Base-by-base conservation (phyloP, 2,888 invertebrate genomes). In the Fragum fragum region DNA sequence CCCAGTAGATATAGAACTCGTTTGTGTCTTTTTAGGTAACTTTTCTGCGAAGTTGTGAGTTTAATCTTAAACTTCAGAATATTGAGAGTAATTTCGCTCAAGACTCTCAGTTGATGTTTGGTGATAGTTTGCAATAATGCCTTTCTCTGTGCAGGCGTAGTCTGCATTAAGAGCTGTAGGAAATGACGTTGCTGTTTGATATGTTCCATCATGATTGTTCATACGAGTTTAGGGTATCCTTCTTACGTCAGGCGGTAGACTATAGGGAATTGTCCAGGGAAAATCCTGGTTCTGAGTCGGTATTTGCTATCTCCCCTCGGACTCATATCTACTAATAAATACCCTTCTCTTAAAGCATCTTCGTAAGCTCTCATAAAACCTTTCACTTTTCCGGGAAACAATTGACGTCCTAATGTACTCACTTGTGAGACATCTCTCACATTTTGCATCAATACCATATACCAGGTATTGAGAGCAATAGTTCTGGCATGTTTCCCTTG, bases 401-500 rank as follows among this genome's bases (percentile, higher is more conserved):
- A 9, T 36, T 76, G 61, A 14, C 52, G 70, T 21, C 55, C 63
- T 53, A 69, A 47, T 11, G 42, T 61, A 28, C 52, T 21, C 1
- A 57, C 61, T 66, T 66, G 69, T 23, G 68, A 47, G 57, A 69
- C 42, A 28, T 69, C 57, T 69, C 69, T 69, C 26, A 53, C 11
- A 42, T 76, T 69, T 70, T 76, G 69, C 59, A 76, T 36, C 9
- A 70, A 26, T 21, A 76, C 70, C 47, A 68, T 57, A 29, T 77
- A 77, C 76, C 76, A 77, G 3, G 61, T 77, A 52, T 77, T 77
- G 6, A 77, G 28, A 28, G 76, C 76, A 28, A 77, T 77, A 9
- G 76, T 77, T 71, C 76, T 61, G 36, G 74, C 74, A 42, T 61
- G 71, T 57, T 72, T 68, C 1, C 71, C 55, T 70, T 36, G n/a